phyloP scores from a whole-genome alignment of 1,140 invertebrate genomes.

The Parapsyche elsis region DNA sequence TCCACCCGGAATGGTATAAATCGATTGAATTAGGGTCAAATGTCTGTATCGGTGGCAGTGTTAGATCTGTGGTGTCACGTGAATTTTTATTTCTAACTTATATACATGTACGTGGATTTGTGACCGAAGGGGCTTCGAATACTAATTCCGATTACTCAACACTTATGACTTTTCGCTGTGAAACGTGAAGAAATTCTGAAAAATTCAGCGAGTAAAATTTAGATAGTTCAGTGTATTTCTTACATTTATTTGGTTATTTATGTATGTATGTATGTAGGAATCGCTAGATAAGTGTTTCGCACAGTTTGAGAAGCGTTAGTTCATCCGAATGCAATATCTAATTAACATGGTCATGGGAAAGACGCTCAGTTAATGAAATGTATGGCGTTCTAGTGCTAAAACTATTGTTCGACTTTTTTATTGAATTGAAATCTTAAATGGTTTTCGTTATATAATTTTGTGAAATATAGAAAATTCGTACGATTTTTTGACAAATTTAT shows the following conservation, averaged over 20 bases:
- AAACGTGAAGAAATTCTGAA: too few species aligned
- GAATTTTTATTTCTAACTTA: constrained; percentile 10
- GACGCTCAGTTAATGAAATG: constrained; percentile 10
- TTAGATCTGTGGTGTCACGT: background rate
- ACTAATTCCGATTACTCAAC: constrained; percentile 6
- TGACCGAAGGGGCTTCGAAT: background rate
- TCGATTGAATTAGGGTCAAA: constrained; percentile 16
- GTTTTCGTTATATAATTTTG: background rate
- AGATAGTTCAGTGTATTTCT: too few species aligned
- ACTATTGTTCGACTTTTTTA: background rate
- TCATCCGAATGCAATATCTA: background rate
- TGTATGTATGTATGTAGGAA: too few species aligned
- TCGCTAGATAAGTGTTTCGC: too few species aligned
- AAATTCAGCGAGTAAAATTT: too few species aligned
- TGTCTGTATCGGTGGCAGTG: background rate
- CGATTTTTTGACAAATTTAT: too few species aligned
- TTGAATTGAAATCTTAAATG: background rate
- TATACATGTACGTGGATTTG: background rate
- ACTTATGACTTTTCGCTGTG: background rate
- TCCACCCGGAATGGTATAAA: constrained; percentile 21
- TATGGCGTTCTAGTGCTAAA: background rate
- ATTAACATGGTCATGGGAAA: constrained; percentile 26
- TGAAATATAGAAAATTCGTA: background rate
- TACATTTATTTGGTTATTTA: too few species aligned
- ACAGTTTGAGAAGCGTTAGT: too few species aligned